Base-by-base conservation (phyloP, 2,113 vertebrate species). In the Corynorhinus townsendii region DNA sequence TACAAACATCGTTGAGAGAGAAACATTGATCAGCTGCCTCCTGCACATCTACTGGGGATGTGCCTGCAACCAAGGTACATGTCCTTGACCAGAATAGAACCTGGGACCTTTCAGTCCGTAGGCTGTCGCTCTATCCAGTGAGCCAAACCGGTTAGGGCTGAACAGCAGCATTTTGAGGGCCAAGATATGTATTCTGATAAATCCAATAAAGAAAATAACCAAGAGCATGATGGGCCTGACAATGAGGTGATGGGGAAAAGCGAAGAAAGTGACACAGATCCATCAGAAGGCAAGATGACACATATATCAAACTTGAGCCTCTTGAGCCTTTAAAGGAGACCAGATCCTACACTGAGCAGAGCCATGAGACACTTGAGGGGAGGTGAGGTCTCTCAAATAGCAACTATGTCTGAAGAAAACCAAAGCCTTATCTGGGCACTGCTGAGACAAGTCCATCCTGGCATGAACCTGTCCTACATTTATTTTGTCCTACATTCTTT, bases 401-500 rank as follows among this genome's bases (percentile, higher is more conserved):
- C 99, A 97, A 99, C 99, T 0, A 99, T 99, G 24, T 99, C 99
- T 45, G 99, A 99, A 97, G 99, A 99, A 98, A 99, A 99, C 92
- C 99, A 99, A 97, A 99, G 99, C 96, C 98, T 99, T 77, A 99
- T 99, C 93, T 99, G 99, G 99, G 99, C 99, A 0, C 94, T 99
- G n/a, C 95, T 99, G 97, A 99, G 99, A 97, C 99, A 99, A 98
- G 99, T 99, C 15, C 98, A 99, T 0, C 99, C 99, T 2, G 99
- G 99, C 91, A 99, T 99, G 99, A 99, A 99, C 91, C 98, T 99
- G 76, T 99, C 99, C 99, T 93, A 99, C 99, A 0, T 99, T 99
- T 98, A 99, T 99, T 97, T 98, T 99, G 98, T 99, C 99, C 99
- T 6, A 62, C 98, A 99, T 75, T 99, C 99, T 93, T 99, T 99